These are phyloP conservation scores for Glossophaga mutica DNA, from an alignment of 2,797 vertebrate genomes.

Conservation along the genomic window DNA sequence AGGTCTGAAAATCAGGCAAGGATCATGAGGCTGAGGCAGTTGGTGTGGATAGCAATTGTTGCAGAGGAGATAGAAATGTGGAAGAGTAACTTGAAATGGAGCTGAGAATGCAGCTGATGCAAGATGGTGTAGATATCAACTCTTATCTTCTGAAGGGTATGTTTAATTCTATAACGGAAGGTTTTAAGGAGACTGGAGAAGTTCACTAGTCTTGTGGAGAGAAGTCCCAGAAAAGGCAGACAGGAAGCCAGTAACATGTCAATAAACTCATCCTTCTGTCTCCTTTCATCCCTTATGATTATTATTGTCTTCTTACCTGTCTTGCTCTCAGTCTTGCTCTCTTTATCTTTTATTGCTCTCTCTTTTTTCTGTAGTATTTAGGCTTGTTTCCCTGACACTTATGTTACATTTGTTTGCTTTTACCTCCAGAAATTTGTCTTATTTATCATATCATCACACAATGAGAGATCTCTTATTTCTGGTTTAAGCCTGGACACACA, in stretches of 20 bases:
- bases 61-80: fast-evolving
- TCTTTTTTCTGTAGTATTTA: background rate
- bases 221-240: background rate
- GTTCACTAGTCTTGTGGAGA: background rate
- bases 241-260: too few species aligned
- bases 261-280: background rate
- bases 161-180: background rate
- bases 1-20: background rate
- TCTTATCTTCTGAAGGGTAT: background rate
- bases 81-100: background rate
- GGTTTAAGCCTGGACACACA: background rate
- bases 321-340: fast-evolving
- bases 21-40: background rate
- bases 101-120: too few species aligned
- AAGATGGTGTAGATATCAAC: too few species aligned
- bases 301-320: background rate
- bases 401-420: background rate
- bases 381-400: background rate
- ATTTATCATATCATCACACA: background rate
- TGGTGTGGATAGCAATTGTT: fast-evolving
- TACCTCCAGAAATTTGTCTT: background rate
- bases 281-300: background rate
- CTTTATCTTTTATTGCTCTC: background rate
- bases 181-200: background rate
- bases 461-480: background rate